Percentiles rank a stretch among this genome's conserved stretches.
Evolutionary conservation across 2,113 vertebrate genomes (phyloP).

Genomic region (Thinocorus orbignyianus): DNA sequence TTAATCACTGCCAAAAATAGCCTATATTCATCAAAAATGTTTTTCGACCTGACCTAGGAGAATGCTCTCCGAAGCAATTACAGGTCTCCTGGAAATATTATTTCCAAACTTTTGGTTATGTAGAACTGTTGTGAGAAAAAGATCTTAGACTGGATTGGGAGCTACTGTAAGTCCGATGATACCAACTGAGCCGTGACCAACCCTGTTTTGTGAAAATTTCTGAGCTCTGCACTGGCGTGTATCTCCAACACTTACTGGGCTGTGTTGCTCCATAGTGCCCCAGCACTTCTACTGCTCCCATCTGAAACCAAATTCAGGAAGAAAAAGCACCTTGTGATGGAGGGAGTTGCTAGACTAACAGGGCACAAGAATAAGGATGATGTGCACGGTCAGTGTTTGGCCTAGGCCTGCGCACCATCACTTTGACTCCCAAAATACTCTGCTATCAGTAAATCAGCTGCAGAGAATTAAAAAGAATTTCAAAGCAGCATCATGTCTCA

Average conservation of each 20-base stretch:
- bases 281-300: neutral
- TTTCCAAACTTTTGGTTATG: neutral
- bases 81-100: neutral
- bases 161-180: neutral
- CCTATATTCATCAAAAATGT: neutral
- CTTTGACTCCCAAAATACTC: neutral
- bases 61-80: neutral
- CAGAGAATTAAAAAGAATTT: neutral
- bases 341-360: neutral
- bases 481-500: neutral
- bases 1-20: neutral
- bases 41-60: neutral
- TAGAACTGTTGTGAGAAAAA: neutral
- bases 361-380: neutral
- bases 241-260: neutral
- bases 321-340: neutral
- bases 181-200: neutral
- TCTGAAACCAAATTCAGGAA: neutral
- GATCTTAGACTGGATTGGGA: neutral
- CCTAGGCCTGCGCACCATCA: neutral
- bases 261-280: neutral
- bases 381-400: neutral
- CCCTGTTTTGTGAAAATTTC: neutral
- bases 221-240: accelerated
- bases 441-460: neutral